These are phyloP conservation scores for Scaptomyza parva DNA, from an alignment of 2,888 invertebrate species.

Conservation along the genomic window DNA sequence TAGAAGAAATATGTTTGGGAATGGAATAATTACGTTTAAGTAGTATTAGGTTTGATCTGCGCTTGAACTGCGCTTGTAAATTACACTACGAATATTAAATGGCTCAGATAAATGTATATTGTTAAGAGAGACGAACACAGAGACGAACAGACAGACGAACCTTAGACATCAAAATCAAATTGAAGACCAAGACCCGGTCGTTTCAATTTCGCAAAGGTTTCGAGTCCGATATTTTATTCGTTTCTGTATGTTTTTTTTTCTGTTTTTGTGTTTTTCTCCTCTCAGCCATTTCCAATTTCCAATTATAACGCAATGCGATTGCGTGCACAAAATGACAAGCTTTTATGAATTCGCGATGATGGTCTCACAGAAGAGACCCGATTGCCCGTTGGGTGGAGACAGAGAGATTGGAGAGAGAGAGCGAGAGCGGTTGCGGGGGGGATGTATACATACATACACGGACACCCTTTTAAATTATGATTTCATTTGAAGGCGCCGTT, in stretches of 20 bases:
- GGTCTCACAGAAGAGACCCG: constrained; percentile 44
- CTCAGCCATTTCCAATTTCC: constrained; percentile 71
- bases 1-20: background rate
- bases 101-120: background rate
- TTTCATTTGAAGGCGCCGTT: constrained; percentile 58
- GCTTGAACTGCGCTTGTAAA: background rate
- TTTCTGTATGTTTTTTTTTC: constrained; percentile 10
- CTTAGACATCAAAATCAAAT: background rate
- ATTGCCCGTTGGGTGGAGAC: background rate
- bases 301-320: constrained; percentile 75
- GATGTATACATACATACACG: constrained; percentile 7
- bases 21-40: background rate
- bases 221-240: constrained; percentile 16
- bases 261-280: constrained; percentile 9
- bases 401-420: background rate
- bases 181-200: background rate
- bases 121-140: too few relatives aligned
- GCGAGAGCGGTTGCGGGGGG: background rate
- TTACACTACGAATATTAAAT: constrained; percentile 1
- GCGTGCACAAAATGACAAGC: constrained; percentile 78
- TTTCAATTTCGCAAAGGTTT: constrained; percentile 18
- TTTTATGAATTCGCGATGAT: constrained; percentile 72
- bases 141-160: too few relatives aligned
- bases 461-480: constrained; percentile 67
- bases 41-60: background rate